These are phyloP conservation scores for Sphenodon punctatus DNA, from an alignment of 2,797 vertebrate species.

Conservation along the genomic window DNA sequence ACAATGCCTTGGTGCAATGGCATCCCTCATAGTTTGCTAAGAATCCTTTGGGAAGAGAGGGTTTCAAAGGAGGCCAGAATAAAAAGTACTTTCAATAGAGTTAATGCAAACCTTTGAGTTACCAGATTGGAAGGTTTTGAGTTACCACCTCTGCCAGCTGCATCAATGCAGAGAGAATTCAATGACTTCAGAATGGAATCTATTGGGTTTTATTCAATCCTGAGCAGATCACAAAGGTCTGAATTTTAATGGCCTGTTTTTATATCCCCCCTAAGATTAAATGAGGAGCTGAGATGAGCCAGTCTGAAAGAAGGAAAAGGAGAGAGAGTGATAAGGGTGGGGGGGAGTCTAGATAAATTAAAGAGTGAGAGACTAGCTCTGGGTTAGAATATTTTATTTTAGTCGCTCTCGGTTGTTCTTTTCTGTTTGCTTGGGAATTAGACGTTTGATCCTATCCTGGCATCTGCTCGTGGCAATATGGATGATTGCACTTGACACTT, in stretches of 20 bases:
- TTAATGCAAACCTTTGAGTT: background rate
- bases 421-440: slow-evolving; percentile 21
- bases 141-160: background rate
- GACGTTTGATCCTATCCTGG: slow-evolving; percentile 11
- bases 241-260: slow-evolving; percentile 8
- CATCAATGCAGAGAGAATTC: background rate
- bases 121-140: rapidly evolving
- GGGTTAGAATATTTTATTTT: slow-evolving; percentile 1
- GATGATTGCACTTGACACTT: background rate
- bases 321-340: background rate
- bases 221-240: background rate
- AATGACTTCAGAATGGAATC: background rate
- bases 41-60: background rate
- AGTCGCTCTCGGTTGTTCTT: slow-evolving; percentile 6
- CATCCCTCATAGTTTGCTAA: background rate
- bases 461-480: background rate
- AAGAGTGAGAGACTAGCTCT: background rate
- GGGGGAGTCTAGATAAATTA: background rate
- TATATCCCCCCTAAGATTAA: background rate
- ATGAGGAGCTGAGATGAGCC: background rate
- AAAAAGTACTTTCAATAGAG: background rate
- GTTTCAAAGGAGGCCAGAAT: background rate
- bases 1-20: rapidly evolving
- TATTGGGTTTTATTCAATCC: background rate
- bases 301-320: background rate